Conservation (phyloP, 1,140 invertebrate species). For the Conus ventricosus region DNA sequence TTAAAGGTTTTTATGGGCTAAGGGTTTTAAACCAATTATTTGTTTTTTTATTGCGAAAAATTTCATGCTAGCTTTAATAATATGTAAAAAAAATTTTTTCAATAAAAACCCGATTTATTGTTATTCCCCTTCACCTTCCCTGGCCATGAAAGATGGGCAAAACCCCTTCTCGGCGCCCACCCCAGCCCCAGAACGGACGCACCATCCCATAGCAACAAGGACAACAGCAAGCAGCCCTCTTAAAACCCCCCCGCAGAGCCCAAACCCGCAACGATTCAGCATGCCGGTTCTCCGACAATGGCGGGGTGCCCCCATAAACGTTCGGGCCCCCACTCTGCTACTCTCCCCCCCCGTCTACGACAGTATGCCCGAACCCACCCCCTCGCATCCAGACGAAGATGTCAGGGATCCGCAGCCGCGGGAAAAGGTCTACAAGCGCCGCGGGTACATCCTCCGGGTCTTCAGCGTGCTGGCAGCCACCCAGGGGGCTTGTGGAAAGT, state of each 20-base stretch:
- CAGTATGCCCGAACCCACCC: background rate
- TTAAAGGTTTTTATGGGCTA: too few species aligned
- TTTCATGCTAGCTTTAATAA: too few species aligned
- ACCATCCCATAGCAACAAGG: background rate
- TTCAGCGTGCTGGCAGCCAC: slow-evolving; percentile 38
- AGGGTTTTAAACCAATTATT: too few species aligned
- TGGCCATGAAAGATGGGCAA: too few species aligned
- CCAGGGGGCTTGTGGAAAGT: slow-evolving; percentile 74
- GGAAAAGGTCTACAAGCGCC: slow-evolving; percentile 46
- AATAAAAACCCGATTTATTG: too few species aligned
- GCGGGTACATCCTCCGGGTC: slow-evolving; percentile 50
- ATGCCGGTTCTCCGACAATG: background rate
- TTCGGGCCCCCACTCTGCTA: background rate
- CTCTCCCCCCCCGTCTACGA: background rate
- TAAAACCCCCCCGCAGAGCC: background rate
- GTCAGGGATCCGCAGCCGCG: background rate
- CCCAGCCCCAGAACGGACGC: background rate
- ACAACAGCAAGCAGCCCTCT: background rate
- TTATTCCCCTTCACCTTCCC: too few species aligned
- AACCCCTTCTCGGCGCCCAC: too few species aligned
- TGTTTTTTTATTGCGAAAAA: too few species aligned
- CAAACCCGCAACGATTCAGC: background rate
- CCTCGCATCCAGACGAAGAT: background rate
- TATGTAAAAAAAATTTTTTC: too few species aligned
- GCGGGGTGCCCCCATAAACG: background rate